Percentiles rank a stretch among this genome's conserved stretches.
Conservation (phyloP, 2,888 invertebrate genomes). For the Lasioglossum calceatum region DNA sequence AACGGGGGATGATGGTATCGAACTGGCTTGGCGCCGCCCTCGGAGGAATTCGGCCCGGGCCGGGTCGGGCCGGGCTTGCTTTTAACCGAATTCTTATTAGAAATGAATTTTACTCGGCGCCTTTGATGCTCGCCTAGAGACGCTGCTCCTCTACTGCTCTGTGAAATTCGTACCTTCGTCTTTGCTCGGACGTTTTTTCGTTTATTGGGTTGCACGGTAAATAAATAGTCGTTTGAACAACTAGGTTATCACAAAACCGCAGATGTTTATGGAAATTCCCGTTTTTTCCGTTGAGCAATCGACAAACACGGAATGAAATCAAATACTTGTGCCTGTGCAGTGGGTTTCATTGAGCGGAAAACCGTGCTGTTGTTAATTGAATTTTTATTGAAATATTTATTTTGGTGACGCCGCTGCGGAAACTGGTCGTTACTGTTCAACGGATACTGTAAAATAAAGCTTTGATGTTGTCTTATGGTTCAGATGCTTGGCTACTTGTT, state of each 20-base stretch:
- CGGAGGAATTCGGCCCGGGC: background rate
- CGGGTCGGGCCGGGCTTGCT: background rate
- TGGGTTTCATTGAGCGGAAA: background rate
- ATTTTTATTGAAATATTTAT: background rate
- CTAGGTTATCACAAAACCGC: background rate
- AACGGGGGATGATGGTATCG: constrained; percentile 38
- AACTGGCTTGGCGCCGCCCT: background rate
- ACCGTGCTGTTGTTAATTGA: background rate
- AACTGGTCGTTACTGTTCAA: background rate
- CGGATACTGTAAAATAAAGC: background rate
- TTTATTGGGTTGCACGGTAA: background rate
- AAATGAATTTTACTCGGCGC: constrained; percentile 31
- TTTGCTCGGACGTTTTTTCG: background rate
- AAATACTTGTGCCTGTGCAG: background rate
- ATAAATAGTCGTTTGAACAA: background rate
- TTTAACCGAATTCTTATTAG: constrained; percentile 31
- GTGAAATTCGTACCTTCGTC: background rate
- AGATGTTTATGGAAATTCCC: background rate
- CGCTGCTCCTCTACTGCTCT: background rate
- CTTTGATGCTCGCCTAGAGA: background rate
- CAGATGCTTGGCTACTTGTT: background rate
- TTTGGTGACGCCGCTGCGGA: background rate
- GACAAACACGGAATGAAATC: background rate
- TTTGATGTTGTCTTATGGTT: background rate
- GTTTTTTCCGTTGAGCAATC: background rate